Conservation (phyloP, 2,888 invertebrate genomes). For the Cheiracanthium punctorium region DNA sequence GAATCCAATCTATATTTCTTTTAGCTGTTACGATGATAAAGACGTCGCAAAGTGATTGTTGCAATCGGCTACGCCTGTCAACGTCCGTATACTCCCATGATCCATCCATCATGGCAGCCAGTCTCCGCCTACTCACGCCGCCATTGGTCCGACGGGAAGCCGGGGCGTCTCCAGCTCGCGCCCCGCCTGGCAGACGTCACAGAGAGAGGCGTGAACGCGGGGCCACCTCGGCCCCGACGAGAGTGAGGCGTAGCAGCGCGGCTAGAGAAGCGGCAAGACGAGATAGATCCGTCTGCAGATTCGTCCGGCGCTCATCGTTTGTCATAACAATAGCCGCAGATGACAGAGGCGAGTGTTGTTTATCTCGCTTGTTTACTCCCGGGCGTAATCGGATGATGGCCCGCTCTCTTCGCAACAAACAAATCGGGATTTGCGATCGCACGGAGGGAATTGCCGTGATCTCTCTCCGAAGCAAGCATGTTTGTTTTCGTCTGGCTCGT, state of each 20-base stretch:
- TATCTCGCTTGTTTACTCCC: neutral
- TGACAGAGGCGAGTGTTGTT: slow-evolving; percentile 8
- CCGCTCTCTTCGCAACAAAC: too few species aligned
- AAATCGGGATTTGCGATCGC: too few species aligned
- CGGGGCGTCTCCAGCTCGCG: neutral
- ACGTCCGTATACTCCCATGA: slow-evolving; percentile 41
- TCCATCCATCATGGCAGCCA: slow-evolving; percentile 50
- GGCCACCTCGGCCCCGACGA: slow-evolving; percentile 13
- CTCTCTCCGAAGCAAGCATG: too few species aligned
- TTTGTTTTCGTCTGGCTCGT: too few species aligned
- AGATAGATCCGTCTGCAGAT: neutral
- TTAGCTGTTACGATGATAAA: slow-evolving; percentile 64
- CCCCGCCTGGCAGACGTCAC: slow-evolving; percentile 56
- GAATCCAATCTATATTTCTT: slow-evolving; percentile 63
- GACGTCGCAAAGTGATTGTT: slow-evolving; percentile 69
- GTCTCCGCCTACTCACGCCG: neutral
- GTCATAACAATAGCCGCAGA: slow-evolving; percentile 43
- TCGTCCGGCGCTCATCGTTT: slow-evolving; percentile 14
- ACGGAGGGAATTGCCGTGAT: too few species aligned
- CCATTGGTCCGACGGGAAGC: slow-evolving; percentile 8
- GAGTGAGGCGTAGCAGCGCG: slow-evolving; percentile 23
- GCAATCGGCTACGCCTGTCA: slow-evolving; percentile 69
- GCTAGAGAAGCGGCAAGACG: slow-evolving; percentile 7
- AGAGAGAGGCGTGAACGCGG: slow-evolving; percentile 4
- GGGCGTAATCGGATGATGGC: neutral